These are phyloP conservation scores for Strix aluco DNA, from an alignment of 2,113 vertebrate genomes.

Conservation along the genomic window DNA sequence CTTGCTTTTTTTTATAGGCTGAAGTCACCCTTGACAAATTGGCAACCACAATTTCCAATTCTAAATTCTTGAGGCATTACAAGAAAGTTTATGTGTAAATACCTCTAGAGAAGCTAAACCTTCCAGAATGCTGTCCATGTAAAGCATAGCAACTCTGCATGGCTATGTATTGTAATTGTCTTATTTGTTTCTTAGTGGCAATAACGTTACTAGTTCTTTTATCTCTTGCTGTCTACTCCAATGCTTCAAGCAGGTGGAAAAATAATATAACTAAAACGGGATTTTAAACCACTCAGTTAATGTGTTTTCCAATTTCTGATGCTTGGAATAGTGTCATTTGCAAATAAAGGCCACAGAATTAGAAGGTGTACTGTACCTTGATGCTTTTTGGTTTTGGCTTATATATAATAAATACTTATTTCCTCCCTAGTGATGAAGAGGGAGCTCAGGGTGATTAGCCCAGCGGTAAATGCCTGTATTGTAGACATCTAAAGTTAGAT, in stretches of 20 bases:
- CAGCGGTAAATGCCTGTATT: not conserved
- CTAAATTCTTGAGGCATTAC: not conserved
- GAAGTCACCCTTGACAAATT: not conserved
- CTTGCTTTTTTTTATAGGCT: not conserved
- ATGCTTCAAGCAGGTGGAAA: constrained; percentile 24
- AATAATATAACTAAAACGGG: constrained; percentile 34
- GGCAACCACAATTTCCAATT: constrained; percentile 1
- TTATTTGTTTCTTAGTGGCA: constrained; percentile 49
- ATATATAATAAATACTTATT: not conserved
- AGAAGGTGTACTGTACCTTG: not conserved
- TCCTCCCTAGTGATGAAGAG: not conserved
- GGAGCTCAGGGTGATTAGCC: not conserved
- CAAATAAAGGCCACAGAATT: constrained; percentile 13
- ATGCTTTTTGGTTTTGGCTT: not conserved
- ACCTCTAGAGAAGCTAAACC: not conserved
- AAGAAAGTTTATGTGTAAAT: not conserved
- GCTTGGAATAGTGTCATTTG: not conserved
- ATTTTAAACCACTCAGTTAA: constrained; percentile 20
- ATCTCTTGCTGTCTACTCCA: constrained; percentile 34
- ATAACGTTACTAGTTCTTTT: constrained; percentile 47
- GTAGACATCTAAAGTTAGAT: not conserved
- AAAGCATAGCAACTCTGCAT: not conserved
- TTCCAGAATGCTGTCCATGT: not conserved
- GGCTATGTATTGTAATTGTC: constrained; percentile 39
- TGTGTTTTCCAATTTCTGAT: constrained; percentile 11